A percentile compares a stretch with the other conserved stretches of the same genome.
These are phyloP conservation scores for Gymnarchus niloticus DNA, from an alignment of 2,113 vertebrate genomes.

Conservation along the genomic window DNA sequence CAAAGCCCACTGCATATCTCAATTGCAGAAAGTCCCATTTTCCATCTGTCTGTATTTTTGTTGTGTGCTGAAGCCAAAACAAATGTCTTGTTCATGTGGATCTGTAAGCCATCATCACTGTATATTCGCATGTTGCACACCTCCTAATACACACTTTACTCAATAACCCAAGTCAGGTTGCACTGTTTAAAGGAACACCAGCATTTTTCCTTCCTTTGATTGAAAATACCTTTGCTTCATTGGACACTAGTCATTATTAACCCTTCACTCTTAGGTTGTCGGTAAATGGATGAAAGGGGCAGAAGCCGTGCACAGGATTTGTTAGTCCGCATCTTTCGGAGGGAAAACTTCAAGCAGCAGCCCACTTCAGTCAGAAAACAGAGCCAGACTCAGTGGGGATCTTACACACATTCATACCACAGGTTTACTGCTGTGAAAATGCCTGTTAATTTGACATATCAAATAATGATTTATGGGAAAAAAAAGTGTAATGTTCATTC, in stretches of 20 bases:
- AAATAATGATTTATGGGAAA: neutral
- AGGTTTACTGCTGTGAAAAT: neutral
- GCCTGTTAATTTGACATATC: neutral
- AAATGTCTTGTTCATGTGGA: too few species aligned
- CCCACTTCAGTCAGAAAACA: neutral
- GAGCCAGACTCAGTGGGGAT: neutral
- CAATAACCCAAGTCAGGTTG: neutral
- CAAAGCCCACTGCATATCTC: neutral
- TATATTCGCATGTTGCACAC: too few species aligned
- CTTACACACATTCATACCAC: neutral
- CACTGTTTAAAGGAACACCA: neutral
- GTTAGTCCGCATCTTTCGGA: neutral
- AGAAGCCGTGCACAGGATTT: neutral
- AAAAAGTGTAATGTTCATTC: neutral
- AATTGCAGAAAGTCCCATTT: neutral
- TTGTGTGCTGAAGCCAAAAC: neutral
- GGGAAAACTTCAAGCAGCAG: neutral
- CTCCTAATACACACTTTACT: too few species aligned
- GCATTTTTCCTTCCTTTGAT: neutral
- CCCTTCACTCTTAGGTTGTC: neutral
- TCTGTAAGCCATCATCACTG: too few species aligned
- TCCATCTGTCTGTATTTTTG: neutral
- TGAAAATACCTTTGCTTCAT: neutral
- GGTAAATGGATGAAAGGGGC: neutral
- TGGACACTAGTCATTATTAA: neutral